Base-by-base conservation (phyloP, 53 echinoderm and acorn worm genomes). In the Crossaster papposus region DNA sequence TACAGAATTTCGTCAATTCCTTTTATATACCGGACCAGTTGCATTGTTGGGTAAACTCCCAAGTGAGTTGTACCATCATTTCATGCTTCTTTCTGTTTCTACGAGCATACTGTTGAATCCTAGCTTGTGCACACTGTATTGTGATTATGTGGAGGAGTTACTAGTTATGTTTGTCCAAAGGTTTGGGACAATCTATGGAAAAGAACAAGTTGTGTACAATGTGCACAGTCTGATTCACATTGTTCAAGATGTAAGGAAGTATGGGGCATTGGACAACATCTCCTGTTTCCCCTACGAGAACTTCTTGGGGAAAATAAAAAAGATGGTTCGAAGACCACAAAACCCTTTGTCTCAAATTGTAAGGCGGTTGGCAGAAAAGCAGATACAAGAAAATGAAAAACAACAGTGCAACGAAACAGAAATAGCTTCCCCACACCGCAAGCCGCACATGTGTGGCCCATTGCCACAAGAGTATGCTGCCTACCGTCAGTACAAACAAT, bases 1-100 rank as follows among this genome's bases (percentile, higher is more conserved):
- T 18, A 91, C 91, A 55, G 91, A 91, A 18, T 85, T 80, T 26
- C 37, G 86, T n/a, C 91, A 86, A 26, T 91, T 91, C 50, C 85
- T 79, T 36, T 79, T 86, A 17, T 91, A 91, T 72, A 31, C 86
- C 3, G 85, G 91, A 8, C 86, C 91, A 58, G 86, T 91, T 36
- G 86, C 65, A 4, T 70, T 91, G 30, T 32, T 24, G 1, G 79
- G 73, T 20, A 80, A 15, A 10, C 30, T 91, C 30, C 30, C 78
- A 23, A 37, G 68, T 68, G 51, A 65, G 26, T 18, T 91, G 63
- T 91, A 91, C 65, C 30, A n/a, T 51, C 26, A 89, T 70, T 81
- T 38, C 38, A 38, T 38, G 38, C 38, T 81, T 36, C 53, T 44
- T 5, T 26, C 23, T 13, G 36, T 51, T 68, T 26, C 37, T 24